phyloP scores from a whole-genome alignment of 2,113 vertebrate genomes.

The Nanorana parkeri region DNA sequence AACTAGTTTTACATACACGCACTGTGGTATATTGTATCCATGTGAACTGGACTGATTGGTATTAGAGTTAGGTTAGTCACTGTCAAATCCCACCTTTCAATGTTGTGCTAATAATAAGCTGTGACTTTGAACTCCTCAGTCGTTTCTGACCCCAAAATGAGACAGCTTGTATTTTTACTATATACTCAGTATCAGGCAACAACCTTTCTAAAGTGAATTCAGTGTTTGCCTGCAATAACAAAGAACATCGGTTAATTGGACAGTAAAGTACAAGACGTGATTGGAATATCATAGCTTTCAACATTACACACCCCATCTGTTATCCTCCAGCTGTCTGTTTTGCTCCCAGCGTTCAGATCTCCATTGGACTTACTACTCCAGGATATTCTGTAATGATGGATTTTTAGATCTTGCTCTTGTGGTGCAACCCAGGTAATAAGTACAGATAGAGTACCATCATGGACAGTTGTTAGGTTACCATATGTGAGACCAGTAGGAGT shows the following conservation, averaged over 20 bases:
- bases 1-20: no score
- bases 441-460: not conserved
- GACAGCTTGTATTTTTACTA: conserved; percentile 18
- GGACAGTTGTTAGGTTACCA: not conserved
- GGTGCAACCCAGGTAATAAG: conserved; percentile 6
- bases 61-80: not conserved
- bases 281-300: not conserved
- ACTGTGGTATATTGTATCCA: no score
- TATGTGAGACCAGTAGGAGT: conserved; percentile 14
- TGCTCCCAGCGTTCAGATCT: not conserved
- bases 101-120: not conserved
- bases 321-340: not conserved
- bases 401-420: conserved; percentile 13
- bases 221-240: not conserved
- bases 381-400: conserved; percentile 31
- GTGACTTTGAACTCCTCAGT: not conserved
- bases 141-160: conserved; percentile 12
- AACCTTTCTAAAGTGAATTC: conserved; percentile 5
- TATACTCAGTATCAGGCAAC: not conserved
- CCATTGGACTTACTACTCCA: not conserved
- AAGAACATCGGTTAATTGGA: not conserved
- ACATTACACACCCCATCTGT: conserved; percentile 8
- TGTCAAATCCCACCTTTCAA: not conserved
- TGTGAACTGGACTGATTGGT: not conserved
- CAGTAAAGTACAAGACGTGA: not conserved